Base-by-base conservation (phyloP, 2,888 invertebrate genomes). In the Liposcelis brunnea region DNA sequence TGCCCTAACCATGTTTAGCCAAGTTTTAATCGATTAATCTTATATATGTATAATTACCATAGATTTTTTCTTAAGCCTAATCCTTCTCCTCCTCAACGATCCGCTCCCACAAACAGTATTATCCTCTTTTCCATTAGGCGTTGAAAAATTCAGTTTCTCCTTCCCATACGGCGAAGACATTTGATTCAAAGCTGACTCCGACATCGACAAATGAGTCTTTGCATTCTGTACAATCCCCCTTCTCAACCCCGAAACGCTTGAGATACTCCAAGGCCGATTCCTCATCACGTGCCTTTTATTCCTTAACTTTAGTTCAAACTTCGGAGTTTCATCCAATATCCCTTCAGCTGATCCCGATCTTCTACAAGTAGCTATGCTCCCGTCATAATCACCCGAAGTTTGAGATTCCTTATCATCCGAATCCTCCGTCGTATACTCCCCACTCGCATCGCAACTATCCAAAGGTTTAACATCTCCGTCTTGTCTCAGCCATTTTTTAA, bases 361-460 rank as follows among this genome's bases (percentile, higher is more conserved):
- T 54, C 73, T 75, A 51, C 72, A 74, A 26, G 77, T 77, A 48
- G 71, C 72, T 31, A 81, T 75, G 56, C 83, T 83, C 54, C 80
- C 73, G 57, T 82, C 80, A 49, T 79, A 66, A 54, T 83, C 84
- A 56, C 84, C 84, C 0, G 83, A 83, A 1, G 80, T 75, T 50
- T 80, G 70, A 1, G 83, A 81, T 42, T 74, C 75, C 31, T 63
- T 63, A 50, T 80, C 80, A 43, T 74, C 69, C 42, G 75, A 75
- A 57, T 80, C 80, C 43, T 69, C 70, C 6, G 80, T 80, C 36
- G 87, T 87, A 53, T 84, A 86, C 63, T 89, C 89, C 11, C 86
- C 85, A 48, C 87, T 89, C 0, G 89, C 89, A 59, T 89, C 89
- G 61, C 86, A 87, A 62, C 78, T 81, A 59, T 81, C 80, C 46